These are phyloP conservation scores for Sceliomorpha sp. DNA, from an alignment of 2,888 invertebrate species.

Conservation along the genomic window DNA sequence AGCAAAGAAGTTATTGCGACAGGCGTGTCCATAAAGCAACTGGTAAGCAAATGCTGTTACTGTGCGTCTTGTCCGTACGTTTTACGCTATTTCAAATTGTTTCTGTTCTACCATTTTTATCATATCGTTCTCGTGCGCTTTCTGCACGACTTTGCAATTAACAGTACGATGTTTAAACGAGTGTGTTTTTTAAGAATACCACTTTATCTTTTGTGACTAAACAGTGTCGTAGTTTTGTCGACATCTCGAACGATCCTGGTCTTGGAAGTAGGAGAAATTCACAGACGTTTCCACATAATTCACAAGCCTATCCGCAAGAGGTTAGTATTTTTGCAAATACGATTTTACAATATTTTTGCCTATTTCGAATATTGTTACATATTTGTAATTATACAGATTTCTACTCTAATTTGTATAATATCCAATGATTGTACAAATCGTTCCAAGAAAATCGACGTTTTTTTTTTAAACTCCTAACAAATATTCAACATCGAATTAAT, in stretches of 20 bases:
- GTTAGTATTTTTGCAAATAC: constrained; percentile 62
- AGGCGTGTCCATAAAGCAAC: constrained; percentile 81
- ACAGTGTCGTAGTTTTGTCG: constrained; percentile 85
- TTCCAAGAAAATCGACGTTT: too few species aligned
- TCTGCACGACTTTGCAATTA: not conserved
- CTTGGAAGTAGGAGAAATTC: constrained; percentile 71
- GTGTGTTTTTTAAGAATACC: constrained; percentile 39
- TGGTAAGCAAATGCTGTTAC: constrained; percentile 75
- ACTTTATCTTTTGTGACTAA: constrained; percentile 69
- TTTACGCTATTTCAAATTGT: too few species aligned
- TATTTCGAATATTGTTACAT: not conserved
- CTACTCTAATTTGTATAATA: too few species aligned
- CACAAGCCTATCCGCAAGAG: constrained; percentile 68
- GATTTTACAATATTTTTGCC: not conserved
- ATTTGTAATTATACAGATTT: too few species aligned
- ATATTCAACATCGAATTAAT: too few species aligned
- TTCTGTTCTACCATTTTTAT: too few species aligned
- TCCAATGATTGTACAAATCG: too few species aligned
- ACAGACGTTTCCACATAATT: too few species aligned
- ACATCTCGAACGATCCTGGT: constrained; percentile 82
- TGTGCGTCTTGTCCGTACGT: too few species aligned
- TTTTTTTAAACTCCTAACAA: too few species aligned
- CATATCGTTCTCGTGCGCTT: too few species aligned
- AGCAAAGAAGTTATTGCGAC: constrained; percentile 80
- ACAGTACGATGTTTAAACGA: constrained; percentile 20